Evolutionary conservation across 2,888 invertebrate species (phyloP).

Genomic region (Calameuta pallipes): DNA sequence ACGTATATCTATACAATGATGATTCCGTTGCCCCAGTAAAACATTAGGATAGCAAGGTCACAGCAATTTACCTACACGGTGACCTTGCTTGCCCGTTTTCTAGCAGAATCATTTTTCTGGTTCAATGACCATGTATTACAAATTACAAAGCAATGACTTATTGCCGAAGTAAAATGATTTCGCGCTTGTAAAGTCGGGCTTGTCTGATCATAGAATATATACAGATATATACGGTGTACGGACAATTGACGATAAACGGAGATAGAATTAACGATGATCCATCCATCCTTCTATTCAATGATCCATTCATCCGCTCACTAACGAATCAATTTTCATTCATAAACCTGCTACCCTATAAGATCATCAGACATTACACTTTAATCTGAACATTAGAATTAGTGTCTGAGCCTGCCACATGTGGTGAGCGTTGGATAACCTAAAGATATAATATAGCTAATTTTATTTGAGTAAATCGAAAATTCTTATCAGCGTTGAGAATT

Average conservation of each 20-base stretch:
- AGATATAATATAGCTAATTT: background rate
- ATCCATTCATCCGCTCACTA: background rate
- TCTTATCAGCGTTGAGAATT: too few relatives aligned
- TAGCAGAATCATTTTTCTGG: constrained; percentile 24
- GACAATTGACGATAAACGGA: background rate
- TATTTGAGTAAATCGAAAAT: background rate
- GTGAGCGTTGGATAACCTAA: background rate
- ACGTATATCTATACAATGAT: background rate
- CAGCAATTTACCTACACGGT: constrained; percentile 30
- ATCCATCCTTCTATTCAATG: background rate
- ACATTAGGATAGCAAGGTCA: constrained; percentile 38
- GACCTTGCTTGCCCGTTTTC: constrained; percentile 37
- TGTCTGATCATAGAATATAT: background rate
- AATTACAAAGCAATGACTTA: background rate
- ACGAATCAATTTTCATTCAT: background rate
- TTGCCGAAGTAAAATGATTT: background rate
- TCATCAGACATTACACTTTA: background rate
- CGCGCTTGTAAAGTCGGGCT: background rate
- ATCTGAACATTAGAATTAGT: background rate
- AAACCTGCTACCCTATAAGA: background rate
- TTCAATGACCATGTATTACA: constrained; percentile 12
- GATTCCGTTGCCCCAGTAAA: background rate
- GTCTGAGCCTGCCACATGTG: background rate
- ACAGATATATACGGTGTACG: background rate
- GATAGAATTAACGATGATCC: background rate